These are phyloP conservation scores for Oxytorus armatus DNA, from an alignment of 2,888 invertebrate genomes.

Conservation along the genomic window DNA sequence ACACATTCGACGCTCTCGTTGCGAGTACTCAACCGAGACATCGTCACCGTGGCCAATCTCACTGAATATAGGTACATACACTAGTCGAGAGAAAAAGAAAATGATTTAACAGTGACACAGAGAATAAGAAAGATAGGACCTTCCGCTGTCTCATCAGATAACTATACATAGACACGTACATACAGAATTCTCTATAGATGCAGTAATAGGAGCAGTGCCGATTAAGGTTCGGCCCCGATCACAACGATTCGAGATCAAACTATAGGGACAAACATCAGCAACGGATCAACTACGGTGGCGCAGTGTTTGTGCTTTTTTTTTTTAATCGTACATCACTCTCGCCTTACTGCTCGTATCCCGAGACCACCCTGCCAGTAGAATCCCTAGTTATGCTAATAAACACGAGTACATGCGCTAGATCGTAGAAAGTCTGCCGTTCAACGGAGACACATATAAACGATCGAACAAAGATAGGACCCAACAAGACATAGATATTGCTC, in stretches of 20 bases:
- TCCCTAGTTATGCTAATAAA: slow-evolving; percentile 64
- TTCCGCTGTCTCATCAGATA: slow-evolving; percentile 36
- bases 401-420: not conserved
- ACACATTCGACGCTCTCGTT: slow-evolving; percentile 31
- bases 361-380: slow-evolving; percentile 52
- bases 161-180: slow-evolving; percentile 59
- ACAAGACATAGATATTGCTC: no score
- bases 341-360: slow-evolving; percentile 56
- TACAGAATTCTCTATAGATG: no score
- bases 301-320: slow-evolving; percentile 60
- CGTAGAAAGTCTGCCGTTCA: slow-evolving; percentile 24
- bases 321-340: slow-evolving; percentile 70
- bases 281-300: slow-evolving; percentile 47
- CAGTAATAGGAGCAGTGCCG: slow-evolving; percentile 73
- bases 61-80: slow-evolving; percentile 12
- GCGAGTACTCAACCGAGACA: slow-evolving; percentile 30
- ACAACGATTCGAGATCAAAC: slow-evolving; percentile 50
- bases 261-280: slow-evolving; percentile 56
- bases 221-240: slow-evolving; percentile 73
- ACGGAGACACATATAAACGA: slow-evolving; percentile 13
- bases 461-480: no score
- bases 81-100: slow-evolving; percentile 33
- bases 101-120: slow-evolving; percentile 43
- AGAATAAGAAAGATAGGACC: slow-evolving; percentile 49
- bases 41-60: slow-evolving; percentile 25